Evolutionary conservation across 2,113 vertebrate genomes (phyloP).

Genomic region (Petaurus breviceps): DNA sequence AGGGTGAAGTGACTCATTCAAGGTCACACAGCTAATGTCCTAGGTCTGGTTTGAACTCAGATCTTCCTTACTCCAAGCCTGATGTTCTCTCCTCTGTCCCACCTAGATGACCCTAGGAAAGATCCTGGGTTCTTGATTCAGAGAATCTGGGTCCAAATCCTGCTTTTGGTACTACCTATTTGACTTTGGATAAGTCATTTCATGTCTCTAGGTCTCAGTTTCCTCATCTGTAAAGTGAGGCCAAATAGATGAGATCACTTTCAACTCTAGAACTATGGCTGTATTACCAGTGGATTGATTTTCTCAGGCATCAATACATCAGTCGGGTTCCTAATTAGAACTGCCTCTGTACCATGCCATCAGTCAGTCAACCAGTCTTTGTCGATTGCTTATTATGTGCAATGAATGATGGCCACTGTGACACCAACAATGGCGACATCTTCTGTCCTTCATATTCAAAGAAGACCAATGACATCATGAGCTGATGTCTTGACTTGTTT

Average conservation of each 20-base stretch:
- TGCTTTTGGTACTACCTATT: neutral
- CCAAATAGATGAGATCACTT: neutral
- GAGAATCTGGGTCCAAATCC: neutral
- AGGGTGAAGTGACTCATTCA: neutral
- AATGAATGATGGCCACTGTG: neutral
- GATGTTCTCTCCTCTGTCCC: neutral
- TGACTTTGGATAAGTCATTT: neutral
- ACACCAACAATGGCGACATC: too few relatives aligned
- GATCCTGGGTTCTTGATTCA: neutral
- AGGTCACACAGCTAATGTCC: neutral
- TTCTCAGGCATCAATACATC: neutral
- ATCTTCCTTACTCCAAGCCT: too few relatives aligned
- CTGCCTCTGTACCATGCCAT: neutral
- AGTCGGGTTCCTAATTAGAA: neutral
- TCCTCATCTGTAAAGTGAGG: neutral
- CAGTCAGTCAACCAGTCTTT: neutral
- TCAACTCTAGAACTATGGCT: neutral
- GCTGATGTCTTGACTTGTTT: neutral
- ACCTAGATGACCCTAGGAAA: neutral
- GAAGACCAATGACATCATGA: neutral
- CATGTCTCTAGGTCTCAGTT: neutral
- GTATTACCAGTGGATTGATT: neutral
- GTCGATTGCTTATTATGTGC: neutral
- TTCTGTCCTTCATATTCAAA: neutral
- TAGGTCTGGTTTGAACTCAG: neutral